phyloP scores from a whole-genome alignment of 2,113 vertebrate genomes.

The Pleuronectes platessa region DNA sequence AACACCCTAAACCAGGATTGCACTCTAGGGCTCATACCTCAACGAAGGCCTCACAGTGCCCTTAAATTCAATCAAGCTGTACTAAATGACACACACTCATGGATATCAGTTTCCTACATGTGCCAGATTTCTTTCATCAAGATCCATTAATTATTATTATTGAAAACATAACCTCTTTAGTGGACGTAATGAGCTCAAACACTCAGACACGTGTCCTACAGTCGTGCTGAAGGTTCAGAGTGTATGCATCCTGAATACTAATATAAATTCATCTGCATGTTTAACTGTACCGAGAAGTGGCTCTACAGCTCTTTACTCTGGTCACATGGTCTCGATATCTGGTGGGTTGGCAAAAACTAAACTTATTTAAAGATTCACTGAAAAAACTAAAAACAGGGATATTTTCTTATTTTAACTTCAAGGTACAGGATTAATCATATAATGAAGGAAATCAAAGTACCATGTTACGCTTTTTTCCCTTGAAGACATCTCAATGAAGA shows the following conservation, averaged over 20 bases:
- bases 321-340: background rate
- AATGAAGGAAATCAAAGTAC: background rate
- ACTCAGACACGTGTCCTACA: no score
- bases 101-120: no score
- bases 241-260: background rate
- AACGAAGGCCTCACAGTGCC: no score
- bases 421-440: conserved; percentile 1
- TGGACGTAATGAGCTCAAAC: no score
- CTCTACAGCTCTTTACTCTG: background rate
- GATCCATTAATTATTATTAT: no score
- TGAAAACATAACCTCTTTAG: no score
- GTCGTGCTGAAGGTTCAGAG: background rate
- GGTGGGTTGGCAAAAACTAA: no score
- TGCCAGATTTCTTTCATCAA: no score
- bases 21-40: no score
- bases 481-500: background rate
- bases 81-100: no score
- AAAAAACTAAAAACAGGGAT: background rate
- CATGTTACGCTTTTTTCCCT: background rate
- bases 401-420: conserved; percentile 17
- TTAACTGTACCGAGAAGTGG: background rate
- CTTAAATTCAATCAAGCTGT: no score
- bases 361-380: background rate
- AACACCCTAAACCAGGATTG: no score
- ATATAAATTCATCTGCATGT: background rate